Evolutionary conservation across 2,797 vertebrate species (phyloP), one percentile per base, ranked within the genome.

Genomic region (Numenius phaeopus): DNA sequence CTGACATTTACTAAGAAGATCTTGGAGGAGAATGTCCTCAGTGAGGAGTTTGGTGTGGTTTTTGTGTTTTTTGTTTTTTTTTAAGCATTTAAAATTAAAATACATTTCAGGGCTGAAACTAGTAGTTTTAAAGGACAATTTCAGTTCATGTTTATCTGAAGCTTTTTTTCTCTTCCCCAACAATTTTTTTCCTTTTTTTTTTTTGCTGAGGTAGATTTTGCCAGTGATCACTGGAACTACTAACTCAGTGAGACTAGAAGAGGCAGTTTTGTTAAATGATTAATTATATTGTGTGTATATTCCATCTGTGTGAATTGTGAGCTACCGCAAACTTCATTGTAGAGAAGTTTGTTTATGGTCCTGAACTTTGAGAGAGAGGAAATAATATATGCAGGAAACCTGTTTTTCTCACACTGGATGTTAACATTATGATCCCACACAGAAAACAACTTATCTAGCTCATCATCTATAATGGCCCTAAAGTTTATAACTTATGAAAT

Each of bases 331-430:
- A n/a, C 72, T 94, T 78, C 47, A 40, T 92, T 54, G 86, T 89
- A 76, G 52, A 89, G 92, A 79, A 78, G 82, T 91, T 97, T 96
- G 89, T 96, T 96, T 93, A 69, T 59, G 18, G 61, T 94, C n/a
- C 57, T 94, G 44, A 89, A 62, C 87, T 85, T 95, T 86, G 83
- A 78, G 80, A 90, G 61, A 75, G 81, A 93, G 90, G 86, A 89
- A 73, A 40, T 88, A 80, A 57, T 94, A 50, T 73, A 83, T 94
- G 86, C 95, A 94, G 95, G 87, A 89, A 95, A 90, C 90, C 87
- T 96, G 92, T 87, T 96, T 96, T 96, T 95, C 97, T 97, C 94
- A 97, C 76, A 78, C 90, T 97, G 73, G 79, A 83, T 94, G 80
- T 85, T 95, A 88, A 76, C 78, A 92, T 78, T 70, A 88, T 86